Evolutionary conservation across 1,140 invertebrate species (phyloP), one percentile per base, ranked within the genome.

Genomic region (Drosophila repleta): DNA sequence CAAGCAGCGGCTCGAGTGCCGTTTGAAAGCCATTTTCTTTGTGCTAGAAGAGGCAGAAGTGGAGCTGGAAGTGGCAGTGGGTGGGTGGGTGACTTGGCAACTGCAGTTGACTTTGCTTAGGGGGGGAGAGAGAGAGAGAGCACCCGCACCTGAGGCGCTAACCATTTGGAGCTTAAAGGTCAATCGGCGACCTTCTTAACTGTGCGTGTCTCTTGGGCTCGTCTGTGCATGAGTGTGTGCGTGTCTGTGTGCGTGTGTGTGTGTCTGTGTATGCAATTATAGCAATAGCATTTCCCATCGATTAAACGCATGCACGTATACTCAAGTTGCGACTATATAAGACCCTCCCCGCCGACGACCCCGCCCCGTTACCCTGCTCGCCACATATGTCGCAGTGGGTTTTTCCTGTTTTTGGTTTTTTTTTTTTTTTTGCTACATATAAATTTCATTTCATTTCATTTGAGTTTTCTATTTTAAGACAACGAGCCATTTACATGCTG

Each of bases 221-320:
- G 26, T 67, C 62, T 45, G 11, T 21, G 11, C 15, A 7, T 17
- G n/a, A 43, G 11, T 41, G 0, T 43, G 18, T 60, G 11, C 24
- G 11, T 53, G 18, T 17, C 7, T 48, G 17, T 65, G 21, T 43
- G 13, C 48, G 15, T 35, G 11, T 68, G 52, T 74, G 24, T 55
- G 62, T 67, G 35, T 17, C 39, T 79, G 49, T 80, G 70, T 43
- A 62, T 82, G 79, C 76, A 83, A 83, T 83, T 83, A 79, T 83
- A 83, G 79, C 79, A 65, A 79, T 83, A 83, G 79, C 79, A 65
- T 84, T 83, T 83, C 53, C 75, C 72, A 83, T 83, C 79, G 79
- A 83, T 83, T 83, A 75, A 83, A 79, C 79, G 79, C 79, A 83
- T 82, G 73, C 76, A 66, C 51, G 52, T 55, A 68, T 68, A 49